phyloP scores from a whole-genome alignment of 1,140 invertebrate species.

The Scaptomyza montana region DNA sequence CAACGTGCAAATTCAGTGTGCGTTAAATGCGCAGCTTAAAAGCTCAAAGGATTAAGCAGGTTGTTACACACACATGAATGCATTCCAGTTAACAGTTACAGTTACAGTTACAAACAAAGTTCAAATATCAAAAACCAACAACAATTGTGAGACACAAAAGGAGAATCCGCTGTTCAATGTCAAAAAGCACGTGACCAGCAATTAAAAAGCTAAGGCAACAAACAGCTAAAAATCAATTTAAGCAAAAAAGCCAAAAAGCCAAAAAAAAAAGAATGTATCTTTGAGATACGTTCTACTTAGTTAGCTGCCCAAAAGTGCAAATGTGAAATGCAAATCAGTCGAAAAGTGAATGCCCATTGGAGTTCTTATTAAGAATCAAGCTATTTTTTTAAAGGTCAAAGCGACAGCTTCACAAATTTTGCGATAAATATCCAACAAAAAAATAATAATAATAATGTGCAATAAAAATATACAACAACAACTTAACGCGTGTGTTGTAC shows the following conservation, averaged over 20 bases:
- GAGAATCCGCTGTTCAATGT: conserved; percentile 47
- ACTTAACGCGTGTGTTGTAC: background rate
- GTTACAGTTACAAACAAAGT: background rate
- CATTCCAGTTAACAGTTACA: background rate
- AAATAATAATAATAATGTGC: conserved; percentile 18
- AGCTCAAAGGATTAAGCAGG: conserved; percentile 42
- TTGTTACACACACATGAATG: background rate
- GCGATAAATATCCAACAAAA: background rate
- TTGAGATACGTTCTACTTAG: conserved; percentile 16
- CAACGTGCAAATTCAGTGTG: conserved; percentile 3
- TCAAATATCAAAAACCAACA: conserved; percentile 9
- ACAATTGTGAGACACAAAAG: too few relatives aligned
- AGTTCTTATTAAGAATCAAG: conserved; percentile 14
- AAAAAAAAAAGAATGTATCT: conserved; percentile 22
- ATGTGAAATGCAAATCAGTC: conserved; percentile 47
- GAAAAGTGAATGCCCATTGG: conserved; percentile 36
- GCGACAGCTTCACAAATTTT: background rate
- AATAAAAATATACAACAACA: conserved; percentile 22
- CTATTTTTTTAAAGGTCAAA: conserved; percentile 60
- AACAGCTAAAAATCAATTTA: background rate
- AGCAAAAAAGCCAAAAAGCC: conserved; percentile 1
- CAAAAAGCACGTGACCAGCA: conserved; percentile 65
- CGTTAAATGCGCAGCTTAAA: conserved; percentile 26
- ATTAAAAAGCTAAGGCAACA: conserved; percentile 51
- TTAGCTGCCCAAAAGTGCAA: conserved; percentile 31